Evolutionary conservation across 2,888 invertebrate species (phyloP), one percentile per base, ranked within the genome.

Genomic region (Melipona bicolor): DNA sequence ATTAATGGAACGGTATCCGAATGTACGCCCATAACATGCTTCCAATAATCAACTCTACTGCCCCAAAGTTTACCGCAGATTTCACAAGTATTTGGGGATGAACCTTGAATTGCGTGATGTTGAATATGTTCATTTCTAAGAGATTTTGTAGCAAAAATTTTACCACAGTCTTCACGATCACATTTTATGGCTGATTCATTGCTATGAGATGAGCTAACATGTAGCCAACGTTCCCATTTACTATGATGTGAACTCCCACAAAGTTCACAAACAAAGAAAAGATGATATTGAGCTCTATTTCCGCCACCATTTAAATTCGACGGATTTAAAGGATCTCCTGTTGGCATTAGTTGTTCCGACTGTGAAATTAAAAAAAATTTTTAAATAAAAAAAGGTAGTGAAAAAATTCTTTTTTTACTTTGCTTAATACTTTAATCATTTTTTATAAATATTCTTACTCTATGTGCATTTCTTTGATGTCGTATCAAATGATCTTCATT

Each of bases 41-140:
- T 95, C 94, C 95, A 95, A 86, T 95, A 95, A 87, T 95, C 95
- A 9, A 95, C 95, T n/a, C 95, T 93, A 65, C 95, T 95, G 61
- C 95, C 94, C 95, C 95, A 95, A 64, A 95, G 87, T 87, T 95
- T 95, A 0, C 95, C 95, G 78, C 95, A 95, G n/a, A 95, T 94
- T 78, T 95, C 95, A 87, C 95, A 95, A 0, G 94, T 94, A 72
- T 95, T 95, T 0, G 95, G 95, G 4, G 93, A 94, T 11, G 91
- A 91, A 15, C 95, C 95, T 86, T 95, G 95, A 24, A 94, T 89
- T 67, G 93, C 89, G 74, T 95, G 95, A 87, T 95, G 95, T 69
- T 94, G 94, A 19, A 86, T 88, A 81, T 95, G 95, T 49, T 95
- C 95, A 72, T 94, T 94, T 36, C 94, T 92, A 9, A 95, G 86